Conservation (phyloP, 2,797 vertebrate species). For the Danio tinwini region DNA sequence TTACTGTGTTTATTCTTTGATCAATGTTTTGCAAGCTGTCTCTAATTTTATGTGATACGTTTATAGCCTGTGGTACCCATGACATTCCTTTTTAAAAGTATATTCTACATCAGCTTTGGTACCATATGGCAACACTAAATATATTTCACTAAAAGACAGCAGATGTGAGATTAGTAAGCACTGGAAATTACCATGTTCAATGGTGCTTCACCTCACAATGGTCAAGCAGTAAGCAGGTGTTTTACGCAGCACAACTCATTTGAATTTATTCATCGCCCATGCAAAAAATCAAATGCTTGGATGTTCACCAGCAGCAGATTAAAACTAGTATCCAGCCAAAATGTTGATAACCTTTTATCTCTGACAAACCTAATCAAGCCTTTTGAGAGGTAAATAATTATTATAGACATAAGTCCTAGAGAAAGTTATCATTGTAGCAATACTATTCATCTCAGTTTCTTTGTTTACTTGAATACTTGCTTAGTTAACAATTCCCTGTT, state of each 20-base stretch:
- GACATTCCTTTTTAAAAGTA: neutral
- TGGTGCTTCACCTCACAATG: constrained; percentile 2
- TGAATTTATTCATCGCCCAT: constrained; percentile 4
- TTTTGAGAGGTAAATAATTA: neutral
- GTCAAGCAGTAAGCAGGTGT: neutral
- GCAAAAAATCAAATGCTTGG: constrained; percentile 11
- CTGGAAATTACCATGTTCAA: constrained; percentile 8
- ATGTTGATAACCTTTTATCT: neutral
- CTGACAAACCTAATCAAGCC: neutral
- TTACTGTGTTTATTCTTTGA: neutral
- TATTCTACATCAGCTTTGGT: neutral
- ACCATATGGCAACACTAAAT: neutral
- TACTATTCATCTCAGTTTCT: neutral
- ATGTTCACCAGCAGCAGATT: neutral
- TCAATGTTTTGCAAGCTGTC: neutral
- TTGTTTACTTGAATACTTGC: neutral
- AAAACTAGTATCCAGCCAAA: neutral
- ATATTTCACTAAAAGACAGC: neutral
- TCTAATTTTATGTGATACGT: constrained; percentile 17
- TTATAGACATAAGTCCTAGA: too few relatives aligned
- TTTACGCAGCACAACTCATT: constrained; percentile 4
- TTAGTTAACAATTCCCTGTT: neutral
- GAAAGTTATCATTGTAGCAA: neutral
- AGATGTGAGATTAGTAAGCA: neutral
- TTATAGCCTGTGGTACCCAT: neutral